Conservation (phyloP, 2,797 vertebrate species). For the Lates japonicus region DNA sequence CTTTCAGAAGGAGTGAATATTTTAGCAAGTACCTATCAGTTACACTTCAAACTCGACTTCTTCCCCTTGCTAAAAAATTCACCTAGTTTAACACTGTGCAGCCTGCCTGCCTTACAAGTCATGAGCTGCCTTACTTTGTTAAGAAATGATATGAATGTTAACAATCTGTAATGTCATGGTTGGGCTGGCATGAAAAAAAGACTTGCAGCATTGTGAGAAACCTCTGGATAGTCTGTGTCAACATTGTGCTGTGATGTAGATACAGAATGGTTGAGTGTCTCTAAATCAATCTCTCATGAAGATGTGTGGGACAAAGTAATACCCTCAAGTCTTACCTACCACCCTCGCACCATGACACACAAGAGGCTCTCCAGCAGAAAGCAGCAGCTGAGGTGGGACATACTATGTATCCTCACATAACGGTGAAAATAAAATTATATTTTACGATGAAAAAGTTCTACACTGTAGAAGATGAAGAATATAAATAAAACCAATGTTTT, state of each 20-base stretch:
- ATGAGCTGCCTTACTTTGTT: neutral
- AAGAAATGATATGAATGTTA: neutral
- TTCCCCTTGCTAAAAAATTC: neutral
- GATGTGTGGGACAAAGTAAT: constrained; percentile 13
- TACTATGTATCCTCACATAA: neutral
- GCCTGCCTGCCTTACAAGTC: neutral
- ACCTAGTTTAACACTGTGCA: neutral
- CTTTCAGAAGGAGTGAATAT: constrained; percentile 12
- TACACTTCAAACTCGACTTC: constrained; percentile 7
- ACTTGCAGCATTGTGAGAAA: constrained; percentile 20
- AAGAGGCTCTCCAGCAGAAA: neutral
- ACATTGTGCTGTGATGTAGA: neutral
- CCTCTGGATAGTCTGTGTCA: neutral
- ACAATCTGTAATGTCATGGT: neutral
- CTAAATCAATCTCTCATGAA: constrained; percentile 18
- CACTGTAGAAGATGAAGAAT: neutral
- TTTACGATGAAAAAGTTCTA: neutral
- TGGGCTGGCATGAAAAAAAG: constrained; percentile 5
- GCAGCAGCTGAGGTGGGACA: neutral
- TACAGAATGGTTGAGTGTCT: neutral
- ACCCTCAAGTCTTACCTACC: constrained; percentile 13
- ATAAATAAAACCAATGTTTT: neutral
- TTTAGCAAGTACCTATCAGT: constrained; percentile 12
- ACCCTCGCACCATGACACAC: constrained; percentile 15
- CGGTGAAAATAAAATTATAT: neutral